Base-by-base conservation (phyloP, 2,113 vertebrate species). In the Herpailurus yagouaroundi region DNA sequence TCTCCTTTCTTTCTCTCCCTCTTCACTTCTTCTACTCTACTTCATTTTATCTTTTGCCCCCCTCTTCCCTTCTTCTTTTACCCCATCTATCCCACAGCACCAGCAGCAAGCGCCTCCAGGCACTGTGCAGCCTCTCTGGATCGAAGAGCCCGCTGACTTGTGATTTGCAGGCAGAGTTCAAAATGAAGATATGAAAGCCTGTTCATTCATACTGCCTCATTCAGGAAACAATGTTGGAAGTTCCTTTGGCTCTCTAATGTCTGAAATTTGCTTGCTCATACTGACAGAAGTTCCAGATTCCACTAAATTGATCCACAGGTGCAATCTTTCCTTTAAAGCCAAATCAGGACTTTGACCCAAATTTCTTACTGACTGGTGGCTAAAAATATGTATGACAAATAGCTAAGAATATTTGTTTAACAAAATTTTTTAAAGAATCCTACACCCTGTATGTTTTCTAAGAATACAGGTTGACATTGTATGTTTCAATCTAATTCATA, bases 111-210 rank as follows among this genome's bases (percentile, higher is more conserved):
- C 57, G 74, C 21, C 27, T 90, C 50, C 66, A 80, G 89, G 74
- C 82, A 27, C 36, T 64, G 19, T 9, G 23, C 2, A 89, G 38
- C 25, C 88, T 38, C 83, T 68, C 52, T 48, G 60, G 50, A 80
- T 45, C 18, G 23, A 94, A 93, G 31, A 82, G 36, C 27, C 81
- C n/a, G 64, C 60, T 91, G 93, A 97, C 38, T 52, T 90, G 48
- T 68, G 76, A 41, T 92, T 87, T 50, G 48, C 6, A 2, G 41
- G 76, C 80, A 76, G 79, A 91, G 79, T 68, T 95, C 96, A 92
- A 91, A 96, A 83, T 27, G 36, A 87, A 95, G 41, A 60, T 83
- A 90, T 21, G 63, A 96, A 95, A 94, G 7, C 76, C 57, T 82
- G 64, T 96, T 97, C 79, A 83, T 91, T 89, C 80, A 57, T 16